These are phyloP conservation scores for Danio aesculapii DNA, from an alignment of 2,797 vertebrate genomes.

Conservation along the genomic window DNA sequence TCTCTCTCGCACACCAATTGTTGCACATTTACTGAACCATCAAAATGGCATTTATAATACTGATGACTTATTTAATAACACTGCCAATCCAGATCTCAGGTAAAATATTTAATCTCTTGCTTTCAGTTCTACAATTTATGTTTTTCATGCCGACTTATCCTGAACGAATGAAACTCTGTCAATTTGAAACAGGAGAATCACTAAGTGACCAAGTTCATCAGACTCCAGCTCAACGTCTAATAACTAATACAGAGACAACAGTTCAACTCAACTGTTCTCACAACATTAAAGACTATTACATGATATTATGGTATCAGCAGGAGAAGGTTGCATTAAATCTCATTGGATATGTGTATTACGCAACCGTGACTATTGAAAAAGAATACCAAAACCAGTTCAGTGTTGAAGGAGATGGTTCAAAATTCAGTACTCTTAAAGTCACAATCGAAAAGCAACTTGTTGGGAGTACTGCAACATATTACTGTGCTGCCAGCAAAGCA, in stretches of 20 bases:
- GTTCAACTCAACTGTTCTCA: conserved; percentile 40
- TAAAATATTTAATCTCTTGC: background rate
- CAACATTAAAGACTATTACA: background rate
- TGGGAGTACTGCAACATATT: conserved; percentile 42
- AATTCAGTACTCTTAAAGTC: conserved; percentile 25
- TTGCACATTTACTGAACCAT: background rate
- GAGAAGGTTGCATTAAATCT: conserved; percentile 15
- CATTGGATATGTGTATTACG: conserved; percentile 27
- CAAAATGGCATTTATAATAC: conserved; percentile 5
- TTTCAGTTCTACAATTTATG: background rate
- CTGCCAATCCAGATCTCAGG: background rate
- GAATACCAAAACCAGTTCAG: background rate
- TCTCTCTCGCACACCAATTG: background rate
- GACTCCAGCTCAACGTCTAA: conserved; percentile 24
- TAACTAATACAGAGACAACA: background rate
- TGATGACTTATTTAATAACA: conserved; percentile 8
- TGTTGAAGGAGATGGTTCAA: conserved; percentile 27
- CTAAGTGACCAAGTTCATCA: conserved; percentile 46
- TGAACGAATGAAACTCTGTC: background rate
- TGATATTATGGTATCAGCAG: conserved; percentile 51
- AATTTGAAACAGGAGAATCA: conserved; percentile 34
- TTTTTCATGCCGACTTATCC: background rate
- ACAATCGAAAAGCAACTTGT: background rate
- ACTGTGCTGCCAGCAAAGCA: conserved; percentile 54
- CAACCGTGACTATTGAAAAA: background rate